Percentiles rank a stretch among this genome's conserved stretches.
Evolutionary conservation across 2,113 vertebrate species (phyloP).

Genomic region (Synodontis membranacea): DNA sequence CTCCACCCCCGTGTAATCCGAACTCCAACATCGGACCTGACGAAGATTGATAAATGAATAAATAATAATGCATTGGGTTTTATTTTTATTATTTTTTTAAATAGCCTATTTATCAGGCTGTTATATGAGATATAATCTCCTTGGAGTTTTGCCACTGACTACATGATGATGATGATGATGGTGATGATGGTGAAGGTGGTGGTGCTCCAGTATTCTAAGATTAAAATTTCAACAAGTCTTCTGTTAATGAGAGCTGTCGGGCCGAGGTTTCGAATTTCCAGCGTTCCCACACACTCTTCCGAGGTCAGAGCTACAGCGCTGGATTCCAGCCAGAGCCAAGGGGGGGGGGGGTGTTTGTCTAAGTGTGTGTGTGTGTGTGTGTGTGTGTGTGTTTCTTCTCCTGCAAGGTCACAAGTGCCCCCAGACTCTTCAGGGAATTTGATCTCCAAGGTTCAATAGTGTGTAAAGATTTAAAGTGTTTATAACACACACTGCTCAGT

Average conservation of each 20-base stretch:
- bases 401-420: not conserved
- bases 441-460: not conserved
- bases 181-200: not conserved
- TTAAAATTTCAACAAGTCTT: constrained; percentile 81
- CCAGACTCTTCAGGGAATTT: not conserved
- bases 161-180: constrained; percentile 56
- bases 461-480: not conserved
- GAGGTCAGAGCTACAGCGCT: constrained; percentile 46
- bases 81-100: too few species aligned
- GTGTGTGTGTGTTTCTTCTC: constrained; percentile 22
- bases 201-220: constrained; percentile 70
- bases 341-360: constrained; percentile 63
- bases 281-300: constrained; percentile 73
- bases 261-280: constrained; percentile 73
- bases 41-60: not conserved
- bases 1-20: not conserved
- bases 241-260: constrained; percentile 67
- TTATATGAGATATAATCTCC: constrained; percentile 67
- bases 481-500: not conserved
- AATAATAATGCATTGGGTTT: not conserved
- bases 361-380: constrained; percentile 61
- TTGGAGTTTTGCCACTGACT: constrained; percentile 75
- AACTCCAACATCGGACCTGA: not conserved
- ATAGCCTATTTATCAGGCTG: constrained; percentile 48
- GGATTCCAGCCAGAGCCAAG: constrained; percentile 61